Evolutionary conservation across 2,113 vertebrate species (phyloP).

Genomic region (Toxostoma redivivum): DNA sequence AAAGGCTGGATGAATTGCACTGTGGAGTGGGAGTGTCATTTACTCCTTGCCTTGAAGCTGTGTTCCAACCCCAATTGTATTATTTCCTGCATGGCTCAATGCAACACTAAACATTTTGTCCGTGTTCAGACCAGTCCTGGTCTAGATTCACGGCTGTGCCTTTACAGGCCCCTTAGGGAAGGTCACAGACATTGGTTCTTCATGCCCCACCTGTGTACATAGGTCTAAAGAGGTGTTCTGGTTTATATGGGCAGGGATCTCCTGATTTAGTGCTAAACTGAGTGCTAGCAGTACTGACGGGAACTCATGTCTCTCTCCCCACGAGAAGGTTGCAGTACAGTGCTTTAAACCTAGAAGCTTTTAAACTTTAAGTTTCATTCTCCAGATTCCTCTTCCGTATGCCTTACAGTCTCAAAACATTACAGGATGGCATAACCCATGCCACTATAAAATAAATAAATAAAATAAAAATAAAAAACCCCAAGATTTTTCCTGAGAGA

Average conservation of each 20-base stretch:
- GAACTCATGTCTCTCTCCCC: neutral
- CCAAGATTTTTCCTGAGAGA: neutral
- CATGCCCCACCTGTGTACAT: neutral
- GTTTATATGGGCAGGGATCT: neutral
- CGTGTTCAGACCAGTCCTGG: neutral
- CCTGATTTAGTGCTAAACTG: neutral
- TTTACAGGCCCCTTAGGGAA: neutral
- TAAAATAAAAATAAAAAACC: neutral
- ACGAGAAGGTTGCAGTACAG: neutral
- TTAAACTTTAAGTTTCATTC: neutral
- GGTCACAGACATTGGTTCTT: neutral
- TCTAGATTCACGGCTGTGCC: neutral
- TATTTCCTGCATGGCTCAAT: neutral
- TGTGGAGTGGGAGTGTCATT: neutral
- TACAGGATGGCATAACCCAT: neutral
- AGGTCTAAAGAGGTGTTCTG: neutral
- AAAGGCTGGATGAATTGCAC: neutral
- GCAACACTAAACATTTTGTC: rapidly evolving
- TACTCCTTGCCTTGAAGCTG: neutral
- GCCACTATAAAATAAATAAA: neutral
- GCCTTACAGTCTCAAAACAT: neutral
- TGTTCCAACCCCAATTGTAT: rapidly evolving
- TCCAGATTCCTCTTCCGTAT: neutral
- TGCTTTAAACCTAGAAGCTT: neutral
- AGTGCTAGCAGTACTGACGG: neutral